These are phyloP conservation scores for Mizuhopecten yessoensis DNA, from an alignment of 1,140 invertebrate genomes.

Conservation along the genomic window DNA sequence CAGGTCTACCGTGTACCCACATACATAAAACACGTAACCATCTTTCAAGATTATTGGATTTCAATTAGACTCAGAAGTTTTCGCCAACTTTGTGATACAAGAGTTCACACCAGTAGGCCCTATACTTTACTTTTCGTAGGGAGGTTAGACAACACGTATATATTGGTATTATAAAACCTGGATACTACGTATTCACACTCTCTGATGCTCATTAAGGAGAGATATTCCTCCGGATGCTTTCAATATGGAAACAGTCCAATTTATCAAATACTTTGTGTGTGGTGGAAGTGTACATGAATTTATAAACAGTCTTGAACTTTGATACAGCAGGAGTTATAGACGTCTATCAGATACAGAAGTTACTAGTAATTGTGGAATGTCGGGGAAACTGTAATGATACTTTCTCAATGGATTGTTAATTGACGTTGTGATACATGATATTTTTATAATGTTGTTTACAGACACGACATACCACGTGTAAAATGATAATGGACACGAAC, in stretches of 20 bases:
- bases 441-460: background rate
- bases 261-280: background rate
- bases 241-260: background rate
- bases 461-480: conserved; percentile 18
- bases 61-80: no score
- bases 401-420: background rate
- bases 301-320: no score
- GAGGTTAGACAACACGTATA: no score
- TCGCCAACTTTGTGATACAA: no score
- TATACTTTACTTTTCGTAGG: no score
- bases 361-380: background rate
- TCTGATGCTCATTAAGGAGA: background rate
- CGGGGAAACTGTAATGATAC: background rate
- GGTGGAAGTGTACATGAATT: background rate
- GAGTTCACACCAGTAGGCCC: no score
- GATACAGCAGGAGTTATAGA: background rate
- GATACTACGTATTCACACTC: no score
- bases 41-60: no score
- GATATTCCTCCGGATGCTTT: background rate
- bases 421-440: background rate
- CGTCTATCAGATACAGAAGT: background rate
- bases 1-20: background rate
- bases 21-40: background rate
- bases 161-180: no score
- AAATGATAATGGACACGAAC: background rate